Base-by-base conservation (phyloP, 2,888 invertebrate genomes). In the Chloroclysta siterata region DNA sequence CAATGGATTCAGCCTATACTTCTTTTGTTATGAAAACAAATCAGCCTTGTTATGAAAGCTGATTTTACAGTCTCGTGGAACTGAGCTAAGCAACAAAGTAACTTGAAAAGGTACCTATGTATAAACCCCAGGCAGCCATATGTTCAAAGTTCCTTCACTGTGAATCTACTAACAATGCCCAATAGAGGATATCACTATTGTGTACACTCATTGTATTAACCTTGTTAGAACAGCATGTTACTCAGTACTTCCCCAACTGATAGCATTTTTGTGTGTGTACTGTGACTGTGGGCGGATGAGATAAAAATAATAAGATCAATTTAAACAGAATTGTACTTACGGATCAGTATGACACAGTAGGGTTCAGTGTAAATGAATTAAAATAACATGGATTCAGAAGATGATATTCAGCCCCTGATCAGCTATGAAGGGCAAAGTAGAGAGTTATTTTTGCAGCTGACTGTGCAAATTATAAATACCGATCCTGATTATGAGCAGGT, bases 401-500 rank as follows among this genome's bases (percentile, higher is more conserved):
- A 91, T 60, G 90, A 90, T 69, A 76, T 82, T 67, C 87, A 82
- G 52, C 91, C 91, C 5, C 77, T 92, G 5, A 89, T 92, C 62
- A 78, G 82, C n/a, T 82, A 87, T 72, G 84, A 83, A 56, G 75
- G 73, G 42, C 68, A 67, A 22, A 69, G 63, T 57, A 69, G 74
- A 44, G 81, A 82, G 7, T 66, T 72, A 8, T 71, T 70, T 65
- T 72, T 81, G 60, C 84, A 82, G 65, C 70, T 82, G 2, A 77
- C 76, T 56, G 72, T 75, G 41, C 92, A 92, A 70, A 58, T 61
- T 28, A 74, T 92, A 50, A 72, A 83, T 53, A 73, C 78, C 22
- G 92, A 93, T 70, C 84, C 83, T 60, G 90, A 91, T 13, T 89
- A 83, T 80, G 86, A 88, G 33, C 87, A 92, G 92, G 92, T 93